Evolutionary conservation across 2,113 vertebrate species (phyloP).

Genomic region (Anarhynchus alexandrinus): DNA sequence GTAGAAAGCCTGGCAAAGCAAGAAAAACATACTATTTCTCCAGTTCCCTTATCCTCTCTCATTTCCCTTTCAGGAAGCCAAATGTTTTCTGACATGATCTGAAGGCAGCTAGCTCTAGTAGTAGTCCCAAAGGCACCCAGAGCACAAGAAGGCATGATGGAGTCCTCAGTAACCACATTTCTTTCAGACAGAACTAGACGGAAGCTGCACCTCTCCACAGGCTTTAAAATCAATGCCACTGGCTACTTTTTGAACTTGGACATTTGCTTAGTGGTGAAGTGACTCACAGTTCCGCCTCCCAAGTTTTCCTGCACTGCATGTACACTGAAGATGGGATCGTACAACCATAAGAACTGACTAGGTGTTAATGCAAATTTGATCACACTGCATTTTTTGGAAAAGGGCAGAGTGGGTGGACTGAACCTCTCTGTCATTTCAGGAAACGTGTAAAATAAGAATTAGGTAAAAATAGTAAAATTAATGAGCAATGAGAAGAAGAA

Average conservation of each 20-base stretch:
- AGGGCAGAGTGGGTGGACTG: not conserved
- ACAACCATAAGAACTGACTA: not conserved
- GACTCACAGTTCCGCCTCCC: not conserved
- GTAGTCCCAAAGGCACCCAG: not conserved
- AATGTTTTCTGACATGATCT: not conserved
- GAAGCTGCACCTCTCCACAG: not conserved
- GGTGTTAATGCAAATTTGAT: not conserved
- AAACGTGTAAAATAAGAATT: not conserved
- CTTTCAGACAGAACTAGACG: not conserved
- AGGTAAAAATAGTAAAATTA: not conserved
- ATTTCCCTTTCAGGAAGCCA: not conserved
- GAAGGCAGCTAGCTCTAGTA: not conserved
- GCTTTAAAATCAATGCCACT: not conserved
- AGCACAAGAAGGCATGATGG: rapidly evolving
- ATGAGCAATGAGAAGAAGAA: not conserved
- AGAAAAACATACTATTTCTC: not conserved
- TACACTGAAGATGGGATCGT: not conserved
- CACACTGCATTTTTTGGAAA: not conserved
- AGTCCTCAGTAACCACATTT: not conserved
- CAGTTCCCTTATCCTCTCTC: not conserved
- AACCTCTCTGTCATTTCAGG: not conserved
- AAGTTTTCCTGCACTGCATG: not conserved
- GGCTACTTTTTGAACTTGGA: not conserved
- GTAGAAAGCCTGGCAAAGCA: not conserved
- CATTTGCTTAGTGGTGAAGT: not conserved